Base-by-base conservation (phyloP, 2,113 vertebrate genomes). In the Herpetotheres cachinnans region DNA sequence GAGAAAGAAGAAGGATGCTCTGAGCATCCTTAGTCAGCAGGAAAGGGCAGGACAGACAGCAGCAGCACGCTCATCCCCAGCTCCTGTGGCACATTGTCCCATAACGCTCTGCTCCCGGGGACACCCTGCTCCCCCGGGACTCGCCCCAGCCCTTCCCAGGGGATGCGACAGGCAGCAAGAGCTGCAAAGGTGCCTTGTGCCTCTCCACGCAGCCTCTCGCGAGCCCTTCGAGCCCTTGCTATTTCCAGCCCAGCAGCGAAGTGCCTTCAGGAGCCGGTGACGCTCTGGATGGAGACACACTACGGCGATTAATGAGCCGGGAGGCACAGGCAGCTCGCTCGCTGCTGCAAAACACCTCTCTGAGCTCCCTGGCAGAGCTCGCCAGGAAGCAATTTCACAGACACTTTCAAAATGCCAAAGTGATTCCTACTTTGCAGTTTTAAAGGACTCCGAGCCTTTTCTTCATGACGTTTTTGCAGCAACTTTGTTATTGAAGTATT, bases 61-160 rank as follows among this genome's bases (percentile, higher is more conserved):
- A 44, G 50, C 15, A 10, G 25, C 10, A 0, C 1, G 1, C 17
- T 42, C 66, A 6, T 8, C 24, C 30, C 40, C 70, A 19, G 72
- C 74, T 63, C 50, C 79, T 6, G 11, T 0, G 3, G 29, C 79
- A 15, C 26, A 0, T 5, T 2, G 6, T 1, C 77, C 62, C 5
- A 2, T 2, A 67, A 10, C 2, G 0, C 12, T 15, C 59, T 0
- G 8, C 61, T 8, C 29, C 24, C 0, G 72, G 65, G 30, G 9
- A 76, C 20, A 27, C 71, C 24, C 72, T 1, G 17, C 49, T 32
- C 36, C 13, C 34, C 22, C 0, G 1, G 42, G 34, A 62, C 18
- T 9, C 8, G 5, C 10, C 61, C 36, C 72, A 24, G 54, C 40
- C 40, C 15, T 30, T 21, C 86, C 59, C 82, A 11, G 44, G 55